A percentile compares a stretch with the other conserved stretches of the same genome.
Evolutionary conservation across 2,797 vertebrate species (phyloP).

Genomic region (Passerculus sandwichensis): DNA sequence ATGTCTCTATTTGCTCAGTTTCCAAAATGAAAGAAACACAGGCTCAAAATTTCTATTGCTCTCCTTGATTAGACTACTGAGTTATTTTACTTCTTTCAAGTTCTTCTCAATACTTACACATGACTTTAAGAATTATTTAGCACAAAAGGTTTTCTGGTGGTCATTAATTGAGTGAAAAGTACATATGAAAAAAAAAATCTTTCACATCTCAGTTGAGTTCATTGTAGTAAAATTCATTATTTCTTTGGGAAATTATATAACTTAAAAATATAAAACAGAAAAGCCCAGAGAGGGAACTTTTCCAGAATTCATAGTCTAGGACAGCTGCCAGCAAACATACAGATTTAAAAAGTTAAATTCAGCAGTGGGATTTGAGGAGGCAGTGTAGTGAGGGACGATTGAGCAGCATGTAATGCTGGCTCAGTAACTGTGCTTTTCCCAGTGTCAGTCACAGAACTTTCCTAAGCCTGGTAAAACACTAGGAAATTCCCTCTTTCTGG

Average conservation of each 20-base stretch:
- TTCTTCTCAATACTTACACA: not conserved
- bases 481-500: not conserved
- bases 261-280: not conserved
- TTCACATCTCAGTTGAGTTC: not conserved
- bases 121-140: not conserved
- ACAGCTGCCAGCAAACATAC: not conserved
- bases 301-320: not conserved
- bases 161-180: not conserved
- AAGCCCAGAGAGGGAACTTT: not conserved
- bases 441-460: not conserved
- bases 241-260: not conserved
- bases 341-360: not conserved
- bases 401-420: not conserved
- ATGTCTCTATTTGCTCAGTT: not conserved
- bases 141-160: not conserved
- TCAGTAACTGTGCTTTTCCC: constrained; percentile 12
- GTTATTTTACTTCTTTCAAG: not conserved
- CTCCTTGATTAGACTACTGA: not conserved
- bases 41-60: not conserved
- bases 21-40: not conserved
- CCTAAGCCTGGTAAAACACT: not conserved
- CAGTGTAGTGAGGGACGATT: constrained; percentile 13
- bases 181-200: not conserved
- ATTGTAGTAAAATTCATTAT: not conserved
- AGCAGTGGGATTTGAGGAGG: not conserved